Percentiles rank a stretch among this genome's conserved stretches.
Evolutionary conservation across 2,113 vertebrate species (phyloP).

Genomic region (Pachycephala philippinensis): DNA sequence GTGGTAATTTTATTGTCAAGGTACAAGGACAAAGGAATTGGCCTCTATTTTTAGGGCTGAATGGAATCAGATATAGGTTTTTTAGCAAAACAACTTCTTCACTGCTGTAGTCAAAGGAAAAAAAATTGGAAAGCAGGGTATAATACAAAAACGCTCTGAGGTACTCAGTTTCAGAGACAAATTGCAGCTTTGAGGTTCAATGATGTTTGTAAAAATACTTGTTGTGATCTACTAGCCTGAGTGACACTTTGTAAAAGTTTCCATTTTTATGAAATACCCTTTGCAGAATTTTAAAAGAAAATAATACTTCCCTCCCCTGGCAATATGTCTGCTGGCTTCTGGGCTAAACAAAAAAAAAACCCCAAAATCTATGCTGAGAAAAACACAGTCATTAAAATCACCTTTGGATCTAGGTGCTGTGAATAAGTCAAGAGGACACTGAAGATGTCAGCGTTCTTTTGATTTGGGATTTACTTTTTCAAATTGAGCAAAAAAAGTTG

Average conservation of each 20-base stretch:
- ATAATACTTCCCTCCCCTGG: neutral
- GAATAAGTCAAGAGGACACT: neutral
- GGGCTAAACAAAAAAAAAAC: neutral
- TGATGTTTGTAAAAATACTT: neutral
- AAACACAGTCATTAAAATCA: neutral
- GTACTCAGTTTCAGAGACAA: neutral
- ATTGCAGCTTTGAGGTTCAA: neutral
- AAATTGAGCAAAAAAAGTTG: neutral
- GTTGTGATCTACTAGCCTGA: neutral
- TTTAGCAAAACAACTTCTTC: neutral
- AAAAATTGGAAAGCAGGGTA: neutral
- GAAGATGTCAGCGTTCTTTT: neutral
- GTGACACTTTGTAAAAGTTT: neutral
- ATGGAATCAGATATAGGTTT: neutral
- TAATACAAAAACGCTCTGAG: neutral
- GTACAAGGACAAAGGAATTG: neutral
- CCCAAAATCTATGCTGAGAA: neutral
- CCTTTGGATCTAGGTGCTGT: neutral
- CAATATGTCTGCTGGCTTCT: neutral
- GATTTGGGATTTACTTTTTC: neutral
- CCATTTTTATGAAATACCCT: neutral
- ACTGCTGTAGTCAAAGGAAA: neutral
- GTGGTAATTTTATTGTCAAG: neutral
- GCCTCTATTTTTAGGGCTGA: neutral
- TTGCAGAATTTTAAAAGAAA: neutral